Conservation (phyloP, 2,888 invertebrate genomes). For the Andricus quercusramuli region DNA sequence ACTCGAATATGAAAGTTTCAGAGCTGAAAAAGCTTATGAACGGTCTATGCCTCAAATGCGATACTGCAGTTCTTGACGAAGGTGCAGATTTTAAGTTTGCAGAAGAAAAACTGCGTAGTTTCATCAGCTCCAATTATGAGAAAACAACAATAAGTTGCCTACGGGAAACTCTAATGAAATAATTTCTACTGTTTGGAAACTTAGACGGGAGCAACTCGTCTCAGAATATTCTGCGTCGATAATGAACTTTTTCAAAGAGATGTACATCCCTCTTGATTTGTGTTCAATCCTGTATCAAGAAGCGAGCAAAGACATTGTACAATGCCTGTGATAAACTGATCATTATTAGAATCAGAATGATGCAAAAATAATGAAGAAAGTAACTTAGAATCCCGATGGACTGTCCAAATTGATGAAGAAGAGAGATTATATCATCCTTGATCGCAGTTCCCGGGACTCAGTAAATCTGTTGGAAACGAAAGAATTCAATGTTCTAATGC, state of each 20-base stretch:
- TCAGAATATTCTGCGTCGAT: conserved; percentile 54
- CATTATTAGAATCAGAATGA: conserved; percentile 59
- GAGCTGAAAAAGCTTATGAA: conserved; percentile 42
- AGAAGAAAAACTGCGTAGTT: conserved; percentile 46
- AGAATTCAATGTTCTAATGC: conserved; percentile 57
- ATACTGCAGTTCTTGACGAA: conserved; percentile 29
- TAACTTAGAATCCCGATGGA: conserved; percentile 51
- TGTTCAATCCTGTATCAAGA: conserved; percentile 45
- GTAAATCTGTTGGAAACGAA: conserved; percentile 45
- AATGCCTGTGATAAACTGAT: conserved; percentile 48
- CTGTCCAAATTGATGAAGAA: conserved; percentile 52
- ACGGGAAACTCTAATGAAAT: conserved; percentile 51
- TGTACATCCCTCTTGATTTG: conserved; percentile 54
- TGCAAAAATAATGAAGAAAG: conserved; percentile 55
- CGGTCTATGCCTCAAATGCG: conserved; percentile 19
- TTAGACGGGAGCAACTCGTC: conserved; percentile 51
- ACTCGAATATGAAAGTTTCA: conserved; percentile 7
- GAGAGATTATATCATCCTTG: conserved; percentile 56
- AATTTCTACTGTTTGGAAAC: conserved; percentile 48
- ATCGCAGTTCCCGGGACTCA: conserved; percentile 61
- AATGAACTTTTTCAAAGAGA: conserved; percentile 57
- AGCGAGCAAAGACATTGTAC: conserved; percentile 52
- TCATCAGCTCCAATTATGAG: conserved; percentile 50
- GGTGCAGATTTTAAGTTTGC: conserved; percentile 45
- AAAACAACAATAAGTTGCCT: conserved; percentile 45